phyloP scores from a whole-genome alignment of 2,888 invertebrate genomes.

The Amaurobius ferox region DNA sequence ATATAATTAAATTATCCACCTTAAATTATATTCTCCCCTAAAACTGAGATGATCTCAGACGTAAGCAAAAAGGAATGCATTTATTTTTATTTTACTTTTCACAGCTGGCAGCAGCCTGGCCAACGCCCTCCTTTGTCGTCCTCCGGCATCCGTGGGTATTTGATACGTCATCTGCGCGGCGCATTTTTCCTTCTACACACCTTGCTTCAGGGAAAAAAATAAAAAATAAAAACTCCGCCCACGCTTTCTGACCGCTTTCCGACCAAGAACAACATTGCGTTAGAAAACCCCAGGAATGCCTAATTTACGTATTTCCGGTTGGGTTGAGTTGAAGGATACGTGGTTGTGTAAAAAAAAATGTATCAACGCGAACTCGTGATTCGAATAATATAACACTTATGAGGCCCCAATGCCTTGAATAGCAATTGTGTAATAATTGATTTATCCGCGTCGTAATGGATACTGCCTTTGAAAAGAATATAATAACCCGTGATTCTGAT shows the following conservation, averaged over 20 bases:
- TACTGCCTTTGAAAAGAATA: too few species aligned
- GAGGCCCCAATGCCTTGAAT: too few species aligned
- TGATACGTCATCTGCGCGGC: not conserved
- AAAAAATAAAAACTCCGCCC: constrained; percentile 57
- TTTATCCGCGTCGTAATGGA: too few species aligned
- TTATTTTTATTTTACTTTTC: not conserved
- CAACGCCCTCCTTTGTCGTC: constrained; percentile 12
- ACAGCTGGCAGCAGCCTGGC: not conserved
- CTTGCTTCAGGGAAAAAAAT: constrained; percentile 35
- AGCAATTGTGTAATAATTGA: too few species aligned
- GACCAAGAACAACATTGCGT: not conserved
- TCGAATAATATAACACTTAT: not conserved
- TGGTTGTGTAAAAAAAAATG: not conserved
- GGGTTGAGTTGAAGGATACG: not conserved
- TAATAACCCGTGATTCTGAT: too few species aligned
- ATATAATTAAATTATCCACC: too few species aligned
- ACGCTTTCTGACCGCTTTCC: constrained; percentile 43
- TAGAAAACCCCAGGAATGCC: not conserved
- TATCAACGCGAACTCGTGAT: not conserved
- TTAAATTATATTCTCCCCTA: too few species aligned
- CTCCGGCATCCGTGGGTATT: constrained; percentile 6
- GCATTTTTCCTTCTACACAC: constrained; percentile 46
- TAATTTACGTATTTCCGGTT: constrained; percentile 59
- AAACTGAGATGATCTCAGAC: too few species aligned
- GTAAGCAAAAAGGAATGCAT: too few species aligned